phyloP scores from a whole-genome alignment of 2,113 vertebrate species.

The Eulemur macaco region DNA sequence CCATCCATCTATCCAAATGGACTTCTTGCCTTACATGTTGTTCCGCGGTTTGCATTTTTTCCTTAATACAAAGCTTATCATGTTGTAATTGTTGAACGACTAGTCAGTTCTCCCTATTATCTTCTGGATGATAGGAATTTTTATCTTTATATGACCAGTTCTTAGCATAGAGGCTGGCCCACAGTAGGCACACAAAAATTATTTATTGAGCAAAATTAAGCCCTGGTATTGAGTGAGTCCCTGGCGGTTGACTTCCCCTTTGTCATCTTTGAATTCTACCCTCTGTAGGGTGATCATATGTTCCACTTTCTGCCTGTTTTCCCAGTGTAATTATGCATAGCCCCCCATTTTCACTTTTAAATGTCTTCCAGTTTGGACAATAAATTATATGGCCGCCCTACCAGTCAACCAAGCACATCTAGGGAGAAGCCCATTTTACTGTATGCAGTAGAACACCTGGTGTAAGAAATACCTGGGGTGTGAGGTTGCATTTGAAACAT shows the following conservation, averaged over 20 bases:
- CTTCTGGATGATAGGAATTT: background rate
- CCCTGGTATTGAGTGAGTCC: background rate
- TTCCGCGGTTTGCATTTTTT: background rate
- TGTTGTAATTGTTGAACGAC: background rate
- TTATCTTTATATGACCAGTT: background rate
- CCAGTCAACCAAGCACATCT: background rate
- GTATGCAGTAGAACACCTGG: background rate
- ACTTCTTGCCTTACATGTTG: background rate
- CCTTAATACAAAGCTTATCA: background rate
- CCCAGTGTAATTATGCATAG: background rate
- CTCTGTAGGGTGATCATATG: background rate
- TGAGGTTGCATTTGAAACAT: background rate
- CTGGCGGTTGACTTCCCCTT: background rate
- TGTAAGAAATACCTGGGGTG: conserved; percentile 7
- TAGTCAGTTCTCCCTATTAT: background rate
- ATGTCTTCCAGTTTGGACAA: background rate
- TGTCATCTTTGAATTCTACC: conserved; percentile 27
- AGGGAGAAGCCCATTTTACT: background rate
- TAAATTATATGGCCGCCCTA: background rate
- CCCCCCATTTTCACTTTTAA: background rate
- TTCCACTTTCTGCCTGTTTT: background rate
- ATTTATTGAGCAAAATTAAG: background rate
- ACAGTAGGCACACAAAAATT: background rate
- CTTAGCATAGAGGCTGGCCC: background rate
- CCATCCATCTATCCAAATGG: background rate